These are phyloP conservation scores for Copidosoma floridanum DNA, from an alignment of 1,140 invertebrate species.

Conservation along the genomic window DNA sequence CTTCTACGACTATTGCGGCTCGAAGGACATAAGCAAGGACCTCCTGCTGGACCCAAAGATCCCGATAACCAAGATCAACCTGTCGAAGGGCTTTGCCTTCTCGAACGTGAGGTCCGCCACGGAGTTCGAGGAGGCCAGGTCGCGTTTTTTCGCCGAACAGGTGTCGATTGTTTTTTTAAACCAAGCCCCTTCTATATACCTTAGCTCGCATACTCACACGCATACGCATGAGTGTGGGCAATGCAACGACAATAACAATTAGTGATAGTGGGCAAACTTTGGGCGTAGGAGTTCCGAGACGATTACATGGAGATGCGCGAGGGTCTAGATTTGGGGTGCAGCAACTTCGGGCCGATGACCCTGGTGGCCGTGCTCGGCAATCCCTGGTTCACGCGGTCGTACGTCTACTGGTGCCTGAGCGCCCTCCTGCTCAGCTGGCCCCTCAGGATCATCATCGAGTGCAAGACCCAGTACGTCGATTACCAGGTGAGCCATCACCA, in stretches of 20 bases:
- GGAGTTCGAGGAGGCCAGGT: constrained; percentile 82
- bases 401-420: constrained; percentile 74
- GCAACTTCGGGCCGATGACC: constrained; percentile 62
- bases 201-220: too few relatives aligned
- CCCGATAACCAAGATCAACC: constrained; percentile 73
- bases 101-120: constrained; percentile 75
- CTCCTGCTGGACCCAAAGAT: constrained; percentile 67
- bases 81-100: constrained; percentile 81
- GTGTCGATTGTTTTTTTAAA: constrained; percentile 30
- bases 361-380: constrained; percentile 63
- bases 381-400: constrained; percentile 65
- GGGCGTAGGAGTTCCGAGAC: constrained; percentile 69
- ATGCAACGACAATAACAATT: not conserved
- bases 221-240: not conserved
- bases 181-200: not conserved
- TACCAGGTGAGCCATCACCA: too few relatives aligned
- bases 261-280: too few relatives aligned
- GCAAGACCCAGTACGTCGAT: constrained; percentile 81
- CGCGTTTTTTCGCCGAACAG: constrained; percentile 75
- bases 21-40: constrained; percentile 77
- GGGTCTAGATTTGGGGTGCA: constrained; percentile 72
- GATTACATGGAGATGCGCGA: constrained; percentile 90
- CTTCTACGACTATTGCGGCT: constrained; percentile 75
- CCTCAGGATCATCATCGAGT: constrained; percentile 76
- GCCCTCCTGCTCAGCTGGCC: constrained; percentile 83